These are phyloP conservation scores for Chelon labrosus DNA, from an alignment of 2,797 vertebrate species.

Conservation along the genomic window DNA sequence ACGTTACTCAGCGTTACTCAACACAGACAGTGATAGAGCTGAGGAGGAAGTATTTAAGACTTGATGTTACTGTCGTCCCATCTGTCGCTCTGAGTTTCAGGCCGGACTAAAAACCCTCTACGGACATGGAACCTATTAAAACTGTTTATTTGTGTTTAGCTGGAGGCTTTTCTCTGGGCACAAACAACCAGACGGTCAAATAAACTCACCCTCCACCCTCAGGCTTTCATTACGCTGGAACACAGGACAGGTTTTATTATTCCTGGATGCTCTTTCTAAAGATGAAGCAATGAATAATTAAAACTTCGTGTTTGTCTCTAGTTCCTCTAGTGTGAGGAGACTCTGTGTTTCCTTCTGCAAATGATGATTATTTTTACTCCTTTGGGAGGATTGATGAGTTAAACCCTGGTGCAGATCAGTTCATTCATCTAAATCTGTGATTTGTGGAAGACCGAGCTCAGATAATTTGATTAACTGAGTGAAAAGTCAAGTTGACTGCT, in stretches of 20 bases:
- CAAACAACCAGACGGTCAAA: neutral
- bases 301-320: neutral
- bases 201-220: neutral
- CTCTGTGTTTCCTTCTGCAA: constrained; percentile 2
- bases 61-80: too few species aligned
- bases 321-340: neutral
- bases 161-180: neutral
- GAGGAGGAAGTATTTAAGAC: too few species aligned
- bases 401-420: too few species aligned
- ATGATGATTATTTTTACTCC: neutral
- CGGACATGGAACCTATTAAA: too few species aligned
- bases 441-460: too few species aligned
- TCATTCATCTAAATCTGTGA: too few species aligned
- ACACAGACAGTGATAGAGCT: too few species aligned
- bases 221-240: neutral
- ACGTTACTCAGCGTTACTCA: too few species aligned
- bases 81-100: too few species aligned
- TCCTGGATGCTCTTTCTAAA: neutral
- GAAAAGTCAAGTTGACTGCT: too few species aligned
- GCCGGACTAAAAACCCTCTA: too few species aligned
- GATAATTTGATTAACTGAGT: too few species aligned
- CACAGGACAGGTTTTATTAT: neutral
- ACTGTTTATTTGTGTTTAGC: neutral
- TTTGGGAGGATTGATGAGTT: neutral
- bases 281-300: neutral